Evolutionary conservation across 2,888 invertebrate species (phyloP), one percentile per base, ranked within the genome.

Genomic region (Hypercompe scribonia): DNA sequence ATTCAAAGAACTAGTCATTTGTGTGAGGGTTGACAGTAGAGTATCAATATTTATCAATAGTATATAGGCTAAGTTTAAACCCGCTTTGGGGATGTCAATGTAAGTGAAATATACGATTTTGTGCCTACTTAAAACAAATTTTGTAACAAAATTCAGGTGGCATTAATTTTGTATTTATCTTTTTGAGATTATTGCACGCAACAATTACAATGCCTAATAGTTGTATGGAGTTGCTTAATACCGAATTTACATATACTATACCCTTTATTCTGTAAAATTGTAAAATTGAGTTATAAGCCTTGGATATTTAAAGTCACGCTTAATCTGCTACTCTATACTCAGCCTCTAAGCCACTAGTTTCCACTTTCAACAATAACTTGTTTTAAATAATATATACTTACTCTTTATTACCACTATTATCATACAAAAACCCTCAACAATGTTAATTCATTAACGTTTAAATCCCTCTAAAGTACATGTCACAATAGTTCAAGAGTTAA

Each of bases 401-500:
- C 50, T 54, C 36, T 34, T 36, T 65, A 50, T 65, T 65, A 34
- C 65, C 46, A 13, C 65, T 50, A 46, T 73, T 70, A 67, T 65
- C 33, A 50, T n/a, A 65, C 58, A 36, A 71, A 68, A 68, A 18
- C 67, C 67, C 61, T 31, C 28, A 71, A 74, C 74, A 74, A 74
- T 74, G 65, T 63, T 63, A 42, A 33, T 64, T 54, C 28, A 58
- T 68, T 58, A 65, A 58, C 50, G 65, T 64, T 42, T 46, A 31
- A 80, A 72, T 79, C 79, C 81, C 81, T 81, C 72, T 74, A 71
- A 73, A 76, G 77, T 75, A 76, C 79, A 69, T 69, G 78, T 81
- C 69, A 84, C 81, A 83, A 82, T 79, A 79, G 78, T 81, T 78
- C 80, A 78, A 76, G 68, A 71, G 65, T 76, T 71, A 71, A 70